phyloP scores from a whole-genome alignment of 2,888 invertebrate genomes.

The Philereme vetulata region DNA sequence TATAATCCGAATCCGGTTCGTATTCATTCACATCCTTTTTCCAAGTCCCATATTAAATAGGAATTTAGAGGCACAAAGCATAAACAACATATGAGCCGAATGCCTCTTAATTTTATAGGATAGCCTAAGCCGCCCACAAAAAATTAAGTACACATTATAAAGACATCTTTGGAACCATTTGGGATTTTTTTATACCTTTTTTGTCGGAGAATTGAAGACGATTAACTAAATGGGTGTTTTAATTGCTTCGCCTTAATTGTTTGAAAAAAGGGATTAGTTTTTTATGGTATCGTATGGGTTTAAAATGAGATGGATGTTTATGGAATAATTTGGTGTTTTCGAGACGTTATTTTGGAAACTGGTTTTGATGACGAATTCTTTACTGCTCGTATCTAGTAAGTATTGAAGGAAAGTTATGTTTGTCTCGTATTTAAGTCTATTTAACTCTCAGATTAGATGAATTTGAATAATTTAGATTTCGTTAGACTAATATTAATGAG shows the following conservation, averaged over 20 bases:
- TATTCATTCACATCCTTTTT: background rate
- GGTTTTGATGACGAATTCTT: slow-evolving; percentile 9
- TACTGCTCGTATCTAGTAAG: background rate
- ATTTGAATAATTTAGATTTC: too few species aligned
- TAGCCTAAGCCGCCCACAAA: slow-evolving; percentile 41
- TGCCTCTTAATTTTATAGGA: slow-evolving; percentile 34
- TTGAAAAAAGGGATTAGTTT: slow-evolving; percentile 48
- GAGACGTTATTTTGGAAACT: slow-evolving; percentile 17
- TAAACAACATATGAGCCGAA: slow-evolving; percentile 35
- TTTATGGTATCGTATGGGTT: slow-evolving; percentile 46
- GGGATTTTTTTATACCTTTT: slow-evolving; percentile 54
- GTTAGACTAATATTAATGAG: too few species aligned
- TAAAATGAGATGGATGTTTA: slow-evolving; percentile 35
- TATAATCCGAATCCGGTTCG: slow-evolving; percentile 2
- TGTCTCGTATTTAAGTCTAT: too few species aligned
- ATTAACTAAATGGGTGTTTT: slow-evolving; percentile 66
- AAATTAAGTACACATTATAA: slow-evolving; percentile 50
- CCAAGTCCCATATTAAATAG: slow-evolving; percentile 14
- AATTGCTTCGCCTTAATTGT: slow-evolving; percentile 67
- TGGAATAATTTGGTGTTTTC: slow-evolving; percentile 16
- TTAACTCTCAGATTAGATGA: too few species aligned
- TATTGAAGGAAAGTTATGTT: background rate
- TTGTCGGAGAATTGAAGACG: slow-evolving; percentile 47
- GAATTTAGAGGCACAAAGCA: slow-evolving; percentile 24
- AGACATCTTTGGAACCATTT: slow-evolving; percentile 47